phyloP scores from a whole-genome alignment of 2,113 vertebrate species.

The Hippopotamus amphibius region DNA sequence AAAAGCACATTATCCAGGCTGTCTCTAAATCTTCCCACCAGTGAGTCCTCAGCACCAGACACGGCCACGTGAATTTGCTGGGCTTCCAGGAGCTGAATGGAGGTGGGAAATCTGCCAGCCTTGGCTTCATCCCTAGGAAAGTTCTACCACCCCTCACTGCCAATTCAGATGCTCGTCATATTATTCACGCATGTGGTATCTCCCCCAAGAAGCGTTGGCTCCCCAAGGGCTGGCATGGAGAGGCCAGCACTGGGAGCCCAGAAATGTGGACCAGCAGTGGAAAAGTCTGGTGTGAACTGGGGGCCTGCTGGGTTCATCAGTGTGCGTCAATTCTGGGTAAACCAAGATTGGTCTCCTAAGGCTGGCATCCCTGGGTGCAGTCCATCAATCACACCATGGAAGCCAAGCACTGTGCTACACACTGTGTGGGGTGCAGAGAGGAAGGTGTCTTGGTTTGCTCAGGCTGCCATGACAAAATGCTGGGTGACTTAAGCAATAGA shows the following conservation, averaged over 20 bases:
- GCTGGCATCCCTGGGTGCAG: neutral
- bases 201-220: slow-evolving; percentile 57
- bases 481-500: neutral
- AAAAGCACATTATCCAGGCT: neutral
- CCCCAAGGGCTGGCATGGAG: slow-evolving; percentile 57
- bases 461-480: neutral
- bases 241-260: slow-evolving; percentile 31
- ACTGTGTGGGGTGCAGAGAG: neutral
- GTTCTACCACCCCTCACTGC: slow-evolving; percentile 71
- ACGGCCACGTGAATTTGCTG: slow-evolving; percentile 38
- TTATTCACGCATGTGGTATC: slow-evolving; percentile 80
- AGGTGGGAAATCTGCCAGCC: slow-evolving; percentile 65
- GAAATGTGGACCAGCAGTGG: slow-evolving; percentile 68
- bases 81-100: slow-evolving; percentile 24
- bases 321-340: neutral
- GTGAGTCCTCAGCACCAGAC: neutral
- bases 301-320: neutral
- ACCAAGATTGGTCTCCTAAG: slow-evolving; percentile 34
- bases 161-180: slow-evolving; percentile 75
- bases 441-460: neutral
- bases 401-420: neutral
- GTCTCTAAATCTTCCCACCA: neutral
- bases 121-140: slow-evolving; percentile 78
- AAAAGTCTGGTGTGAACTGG: slow-evolving; percentile 31
- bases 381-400: neutral